Percentiles rank a stretch among this genome's conserved stretches.
These are phyloP conservation scores for Rhinophrynus dorsalis DNA, from an alignment of 2,797 vertebrate genomes.

Conservation along the genomic window DNA sequence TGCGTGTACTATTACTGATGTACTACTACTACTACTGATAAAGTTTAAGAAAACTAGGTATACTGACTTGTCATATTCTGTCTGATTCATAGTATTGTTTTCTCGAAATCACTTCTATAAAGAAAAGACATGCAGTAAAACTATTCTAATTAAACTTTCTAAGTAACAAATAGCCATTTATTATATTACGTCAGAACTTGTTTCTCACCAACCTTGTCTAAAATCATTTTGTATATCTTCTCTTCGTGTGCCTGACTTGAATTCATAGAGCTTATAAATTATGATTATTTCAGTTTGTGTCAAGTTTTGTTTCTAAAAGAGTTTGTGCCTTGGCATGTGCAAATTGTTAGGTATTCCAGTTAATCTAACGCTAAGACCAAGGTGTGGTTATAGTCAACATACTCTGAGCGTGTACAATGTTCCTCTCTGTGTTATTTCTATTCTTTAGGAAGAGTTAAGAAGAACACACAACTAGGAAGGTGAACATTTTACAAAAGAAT, in stretches of 20 bases:
- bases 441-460: background rate
- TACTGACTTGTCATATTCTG: no score
- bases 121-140: background rate
- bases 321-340: background rate
- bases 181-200: constrained; percentile 22
- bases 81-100: no score
- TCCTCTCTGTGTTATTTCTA: no score
- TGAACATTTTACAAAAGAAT: no score
- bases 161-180: background rate
- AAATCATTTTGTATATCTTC: background rate
- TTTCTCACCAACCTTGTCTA: background rate
- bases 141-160: background rate
- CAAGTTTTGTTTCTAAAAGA: background rate
- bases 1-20: no score
- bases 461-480: no score
- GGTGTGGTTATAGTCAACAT: background rate
- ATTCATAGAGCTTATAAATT: background rate
- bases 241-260: background rate
- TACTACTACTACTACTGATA: no score
- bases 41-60: no score
- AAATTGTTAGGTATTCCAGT: background rate
- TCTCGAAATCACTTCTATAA: background rate
- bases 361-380: background rate
- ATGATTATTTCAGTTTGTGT: background rate
- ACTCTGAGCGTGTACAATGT: no score